A percentile compares a stretch with the other conserved stretches of the same genome.
Conservation (phyloP, 2,888 invertebrate genomes). For the Hyposoter didymator region DNA sequence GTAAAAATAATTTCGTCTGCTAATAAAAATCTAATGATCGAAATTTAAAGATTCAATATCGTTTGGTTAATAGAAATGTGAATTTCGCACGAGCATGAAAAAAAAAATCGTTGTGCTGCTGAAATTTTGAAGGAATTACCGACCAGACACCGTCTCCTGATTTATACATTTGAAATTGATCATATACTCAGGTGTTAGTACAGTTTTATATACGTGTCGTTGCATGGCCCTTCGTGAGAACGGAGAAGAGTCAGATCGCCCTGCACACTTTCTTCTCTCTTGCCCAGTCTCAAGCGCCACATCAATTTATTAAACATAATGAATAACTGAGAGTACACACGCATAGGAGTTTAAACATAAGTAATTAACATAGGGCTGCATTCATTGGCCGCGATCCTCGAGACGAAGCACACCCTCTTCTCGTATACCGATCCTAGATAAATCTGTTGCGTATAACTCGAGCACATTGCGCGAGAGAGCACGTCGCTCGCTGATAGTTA, state of each 20-base stretch:
- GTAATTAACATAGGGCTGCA: constrained; percentile 62
- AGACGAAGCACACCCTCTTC: constrained; percentile 46
- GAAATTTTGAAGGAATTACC: background rate
- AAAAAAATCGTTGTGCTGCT: background rate
- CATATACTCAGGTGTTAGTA: background rate
- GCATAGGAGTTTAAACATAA: constrained; percentile 57
- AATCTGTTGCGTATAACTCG: constrained; percentile 65
- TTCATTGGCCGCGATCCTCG: constrained; percentile 41
- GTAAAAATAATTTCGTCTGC: background rate
- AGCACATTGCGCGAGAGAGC: constrained; percentile 46
- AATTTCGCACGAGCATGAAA: background rate
- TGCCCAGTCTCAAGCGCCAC: constrained; percentile 1
- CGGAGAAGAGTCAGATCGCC: constrained; percentile 6
- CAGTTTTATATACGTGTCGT: constrained; percentile 5
- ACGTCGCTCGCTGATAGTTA: constrained; percentile 28
- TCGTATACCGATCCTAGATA: constrained; percentile 66
- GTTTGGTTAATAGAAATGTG: background rate
- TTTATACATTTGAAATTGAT: constrained; percentile 8
- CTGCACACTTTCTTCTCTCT: background rate
- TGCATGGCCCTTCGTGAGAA: constrained; percentile 48
- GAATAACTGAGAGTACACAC: constrained; percentile 58
- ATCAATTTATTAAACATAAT: constrained; percentile 67
- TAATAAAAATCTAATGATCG: background rate
- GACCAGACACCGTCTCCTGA: background rate
- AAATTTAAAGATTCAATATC: background rate